A percentile compares a stretch with the other conserved stretches of the same genome.
Evolutionary conservation across 2,113 vertebrate genomes (phyloP).

Genomic region (Gobiocypris rarus): DNA sequence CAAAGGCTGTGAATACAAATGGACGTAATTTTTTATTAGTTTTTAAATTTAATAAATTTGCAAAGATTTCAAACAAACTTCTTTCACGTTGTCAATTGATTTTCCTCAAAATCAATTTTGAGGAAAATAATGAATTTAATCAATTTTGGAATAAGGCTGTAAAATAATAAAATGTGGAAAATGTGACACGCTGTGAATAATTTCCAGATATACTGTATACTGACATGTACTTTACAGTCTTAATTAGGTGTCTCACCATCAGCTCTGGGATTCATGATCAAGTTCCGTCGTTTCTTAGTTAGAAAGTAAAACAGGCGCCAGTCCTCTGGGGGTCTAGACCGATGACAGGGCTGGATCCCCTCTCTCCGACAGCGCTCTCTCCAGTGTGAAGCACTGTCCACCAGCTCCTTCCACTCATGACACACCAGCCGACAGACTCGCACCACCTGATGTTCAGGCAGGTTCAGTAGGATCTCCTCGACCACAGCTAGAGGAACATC

Average conservation of each 20-base stretch:
- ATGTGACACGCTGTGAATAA: too few relatives aligned
- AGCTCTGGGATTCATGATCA: constrained; percentile 72
- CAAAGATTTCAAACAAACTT: too few relatives aligned
- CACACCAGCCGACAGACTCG: constrained; percentile 69
- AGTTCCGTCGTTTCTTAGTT: constrained; percentile 68
- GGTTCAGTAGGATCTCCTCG: constrained; percentile 72
- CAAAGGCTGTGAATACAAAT: too few relatives aligned
- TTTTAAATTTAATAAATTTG: too few relatives aligned
- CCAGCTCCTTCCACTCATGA: constrained; percentile 69
- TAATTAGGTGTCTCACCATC: constrained; percentile 58
- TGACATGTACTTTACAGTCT: not conserved
- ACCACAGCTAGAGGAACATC: constrained; percentile 65
- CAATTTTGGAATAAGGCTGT: too few relatives aligned
- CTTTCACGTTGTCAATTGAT: too few relatives aligned
- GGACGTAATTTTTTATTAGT: too few relatives aligned
- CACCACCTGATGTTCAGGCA: constrained; percentile 68
- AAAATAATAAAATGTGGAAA: too few relatives aligned
- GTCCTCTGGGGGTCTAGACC: constrained; percentile 54
- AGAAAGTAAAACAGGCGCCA: constrained; percentile 74
- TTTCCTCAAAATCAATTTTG: too few relatives aligned
- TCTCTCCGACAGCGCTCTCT: constrained; percentile 71
- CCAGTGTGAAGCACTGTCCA: constrained; percentile 74
- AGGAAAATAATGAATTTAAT: too few relatives aligned
- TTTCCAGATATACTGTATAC: too few relatives aligned
- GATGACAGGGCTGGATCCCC: constrained; percentile 41